These are phyloP conservation scores for Lepeophtheirus nordmannii DNA, from an alignment of 2,888 invertebrate genomes.

Conservation along the genomic window DNA sequence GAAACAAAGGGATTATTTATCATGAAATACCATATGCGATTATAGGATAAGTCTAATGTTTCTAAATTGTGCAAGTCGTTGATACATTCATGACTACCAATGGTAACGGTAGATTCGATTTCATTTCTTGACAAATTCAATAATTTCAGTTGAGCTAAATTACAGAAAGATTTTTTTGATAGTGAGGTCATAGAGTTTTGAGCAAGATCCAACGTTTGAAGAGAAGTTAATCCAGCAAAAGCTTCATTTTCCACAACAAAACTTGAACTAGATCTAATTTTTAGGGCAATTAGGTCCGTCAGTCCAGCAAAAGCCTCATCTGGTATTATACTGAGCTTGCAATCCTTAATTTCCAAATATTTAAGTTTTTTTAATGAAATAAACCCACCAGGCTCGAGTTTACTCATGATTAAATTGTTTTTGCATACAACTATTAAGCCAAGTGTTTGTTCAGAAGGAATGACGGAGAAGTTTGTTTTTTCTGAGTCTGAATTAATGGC, in stretches of 20 bases:
- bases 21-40: conserved; percentile 8
- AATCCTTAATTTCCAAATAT: conserved; percentile 45
- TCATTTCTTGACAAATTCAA: conserved; percentile 28
- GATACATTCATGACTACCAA: neutral
- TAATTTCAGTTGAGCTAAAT: conserved; percentile 7
- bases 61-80: neutral
- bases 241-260: conserved; percentile 43
- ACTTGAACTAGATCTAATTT: neutral
- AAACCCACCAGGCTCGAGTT: conserved; percentile 66
- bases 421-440: conserved; percentile 48
- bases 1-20: neutral
- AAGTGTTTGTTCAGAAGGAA: conserved; percentile 60
- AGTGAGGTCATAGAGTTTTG: conserved; percentile 9
- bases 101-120: conserved; percentile 1
- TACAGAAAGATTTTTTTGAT: conserved; percentile 8
- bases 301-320: conserved; percentile 55
- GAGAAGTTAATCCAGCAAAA: conserved; percentile 56
- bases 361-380: conserved; percentile 69
- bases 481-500: conserved; percentile 74
- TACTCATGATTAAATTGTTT: conserved; percentile 31
- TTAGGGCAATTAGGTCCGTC: conserved; percentile 52
- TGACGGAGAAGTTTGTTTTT: conserved; percentile 71
- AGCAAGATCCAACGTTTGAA: conserved; percentile 48
- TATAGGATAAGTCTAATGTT: conserved; percentile 4
- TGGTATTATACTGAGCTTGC: conserved; percentile 57